phyloP scores from a whole-genome alignment of 2,888 invertebrate species.

The Mechanitis mazaeus region DNA sequence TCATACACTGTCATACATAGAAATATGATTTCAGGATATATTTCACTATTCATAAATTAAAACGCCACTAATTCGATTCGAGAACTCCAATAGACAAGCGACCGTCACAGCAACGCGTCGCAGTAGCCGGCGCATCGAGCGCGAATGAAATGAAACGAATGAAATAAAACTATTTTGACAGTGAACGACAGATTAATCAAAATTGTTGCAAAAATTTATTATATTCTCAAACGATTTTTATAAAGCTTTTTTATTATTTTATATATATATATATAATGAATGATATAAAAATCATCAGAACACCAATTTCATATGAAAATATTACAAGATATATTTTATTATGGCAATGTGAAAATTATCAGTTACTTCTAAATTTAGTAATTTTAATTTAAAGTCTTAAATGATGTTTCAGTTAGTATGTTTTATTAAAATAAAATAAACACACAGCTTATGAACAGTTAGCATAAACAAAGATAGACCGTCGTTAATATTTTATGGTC shows the following conservation, averaged over 20 bases:
- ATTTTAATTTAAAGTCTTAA: too few species aligned
- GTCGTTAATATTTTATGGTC: too few species aligned
- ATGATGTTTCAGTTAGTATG: too few species aligned
- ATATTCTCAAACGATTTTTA: background rate
- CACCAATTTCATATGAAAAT: too few species aligned
- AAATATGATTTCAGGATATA: slow-evolving; percentile 44
- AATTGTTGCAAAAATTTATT: background rate
- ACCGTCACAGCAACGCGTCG: slow-evolving; percentile 41
- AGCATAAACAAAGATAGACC: too few species aligned
- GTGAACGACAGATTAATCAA: slow-evolving; percentile 9
- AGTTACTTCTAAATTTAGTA: too few species aligned
- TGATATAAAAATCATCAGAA: too few species aligned
- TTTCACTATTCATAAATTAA: slow-evolving; percentile 55
- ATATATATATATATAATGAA: too few species aligned
- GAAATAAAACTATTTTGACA: slow-evolving; percentile 21
- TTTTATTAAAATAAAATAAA: too few species aligned
- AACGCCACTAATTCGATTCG: slow-evolving; percentile 62
- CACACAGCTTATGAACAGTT: too few species aligned
- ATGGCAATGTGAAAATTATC: too few species aligned
- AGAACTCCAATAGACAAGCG: slow-evolving; percentile 67
- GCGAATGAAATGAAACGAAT: slow-evolving; percentile 55
- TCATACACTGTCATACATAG: slow-evolving; percentile 72
- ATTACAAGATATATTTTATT: too few species aligned
- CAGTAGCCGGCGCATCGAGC: slow-evolving; percentile 63
- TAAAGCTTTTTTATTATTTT: background rate